Conservation (phyloP, 2,888 invertebrate species). For the Ethmia dodecea region DNA sequence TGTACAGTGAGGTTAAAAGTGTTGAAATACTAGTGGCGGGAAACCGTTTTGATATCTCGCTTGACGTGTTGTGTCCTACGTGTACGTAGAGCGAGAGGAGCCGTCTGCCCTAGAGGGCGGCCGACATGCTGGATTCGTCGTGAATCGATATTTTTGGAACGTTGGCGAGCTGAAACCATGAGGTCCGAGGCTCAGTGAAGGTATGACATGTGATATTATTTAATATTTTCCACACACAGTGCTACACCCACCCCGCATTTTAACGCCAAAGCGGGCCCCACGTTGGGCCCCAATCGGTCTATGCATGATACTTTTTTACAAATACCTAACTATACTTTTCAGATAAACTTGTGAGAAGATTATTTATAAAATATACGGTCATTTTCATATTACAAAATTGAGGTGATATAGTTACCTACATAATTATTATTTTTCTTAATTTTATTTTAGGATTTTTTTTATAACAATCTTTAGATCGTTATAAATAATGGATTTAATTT, state of each 20-base stretch:
- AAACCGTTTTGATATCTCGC: slow-evolving; percentile 74
- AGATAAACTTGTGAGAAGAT: too few relatives aligned
- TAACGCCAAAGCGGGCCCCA: not conserved
- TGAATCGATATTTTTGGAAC: slow-evolving; percentile 77
- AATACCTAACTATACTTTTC: too few relatives aligned
- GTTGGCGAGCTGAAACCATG: slow-evolving; percentile 68
- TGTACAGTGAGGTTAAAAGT: slow-evolving; percentile 40
- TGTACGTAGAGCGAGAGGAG: slow-evolving; percentile 70
- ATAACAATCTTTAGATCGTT: too few relatives aligned
- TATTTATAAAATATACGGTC: too few relatives aligned
- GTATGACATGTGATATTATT: slow-evolving; percentile 60
- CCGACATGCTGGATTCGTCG: slow-evolving; percentile 75
- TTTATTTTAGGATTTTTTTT: too few relatives aligned
- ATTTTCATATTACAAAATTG: too few relatives aligned
- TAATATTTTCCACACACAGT: slow-evolving; percentile 31
- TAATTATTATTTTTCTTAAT: too few relatives aligned
- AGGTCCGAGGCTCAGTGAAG: slow-evolving; percentile 68
- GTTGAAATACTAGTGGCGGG: slow-evolving; percentile 73
- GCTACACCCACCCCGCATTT: slow-evolving; percentile 13
- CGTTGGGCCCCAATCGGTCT: slow-evolving; percentile 14
- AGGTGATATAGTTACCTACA: too few relatives aligned
- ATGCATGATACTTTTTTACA: too few relatives aligned
- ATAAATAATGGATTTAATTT: too few relatives aligned
- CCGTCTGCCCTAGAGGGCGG: slow-evolving; percentile 73
- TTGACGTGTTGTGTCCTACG: slow-evolving; percentile 76